Evolutionary conservation across 2,113 vertebrate genomes (phyloP).

Genomic region (Lathamus discolor): DNA sequence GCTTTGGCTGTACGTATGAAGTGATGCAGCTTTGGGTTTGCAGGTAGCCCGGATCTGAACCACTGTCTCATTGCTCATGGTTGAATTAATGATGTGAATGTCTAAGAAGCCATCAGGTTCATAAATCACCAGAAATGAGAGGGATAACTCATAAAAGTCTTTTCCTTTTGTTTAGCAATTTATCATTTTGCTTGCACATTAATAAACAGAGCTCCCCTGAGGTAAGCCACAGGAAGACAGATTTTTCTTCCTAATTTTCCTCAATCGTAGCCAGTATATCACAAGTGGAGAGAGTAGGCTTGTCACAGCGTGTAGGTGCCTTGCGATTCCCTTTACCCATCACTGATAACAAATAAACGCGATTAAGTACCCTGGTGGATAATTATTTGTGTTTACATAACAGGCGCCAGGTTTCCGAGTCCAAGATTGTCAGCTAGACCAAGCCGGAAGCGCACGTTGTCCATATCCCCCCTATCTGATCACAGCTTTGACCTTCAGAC

Average conservation of each 20-base stretch:
- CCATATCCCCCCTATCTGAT: conserved; percentile 94
- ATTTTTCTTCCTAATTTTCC: conserved; percentile 85
- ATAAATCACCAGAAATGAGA: conserved; percentile 97
- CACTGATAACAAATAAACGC: conserved; percentile 19
- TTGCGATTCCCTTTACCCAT: conserved; percentile 17
- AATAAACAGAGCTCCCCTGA: conserved; percentile 86
- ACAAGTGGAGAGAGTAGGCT: conserved; percentile 69
- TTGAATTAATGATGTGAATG: conserved; percentile 90
- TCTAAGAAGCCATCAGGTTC: conserved; percentile 85
- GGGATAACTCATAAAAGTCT: conserved; percentile 85
- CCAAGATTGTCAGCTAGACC: conserved; percentile 88
- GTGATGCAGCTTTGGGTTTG: conserved; percentile 1
- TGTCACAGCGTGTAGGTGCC: conserved; percentile 56
- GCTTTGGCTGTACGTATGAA: conserved; percentile 26
- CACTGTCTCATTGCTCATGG: conserved; percentile 76
- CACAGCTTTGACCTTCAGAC: conserved; percentile 98
- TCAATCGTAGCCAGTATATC: conserved; percentile 78
- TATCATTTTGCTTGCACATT: conserved; percentile 85
- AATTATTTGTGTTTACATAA: conserved; percentile 69
- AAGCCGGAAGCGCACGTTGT: conserved; percentile 91
- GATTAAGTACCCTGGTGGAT: conserved; percentile 5
- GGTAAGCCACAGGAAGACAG: conserved; percentile 79
- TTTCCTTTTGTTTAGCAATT: conserved; percentile 85
- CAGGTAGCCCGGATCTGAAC: conserved; percentile 61
- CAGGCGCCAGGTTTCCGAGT: conserved; percentile 90